These are phyloP conservation scores for Zoanthus gigantus DNA, from an alignment of 92 coral and sea anemone species.

Conservation along the genomic window DNA sequence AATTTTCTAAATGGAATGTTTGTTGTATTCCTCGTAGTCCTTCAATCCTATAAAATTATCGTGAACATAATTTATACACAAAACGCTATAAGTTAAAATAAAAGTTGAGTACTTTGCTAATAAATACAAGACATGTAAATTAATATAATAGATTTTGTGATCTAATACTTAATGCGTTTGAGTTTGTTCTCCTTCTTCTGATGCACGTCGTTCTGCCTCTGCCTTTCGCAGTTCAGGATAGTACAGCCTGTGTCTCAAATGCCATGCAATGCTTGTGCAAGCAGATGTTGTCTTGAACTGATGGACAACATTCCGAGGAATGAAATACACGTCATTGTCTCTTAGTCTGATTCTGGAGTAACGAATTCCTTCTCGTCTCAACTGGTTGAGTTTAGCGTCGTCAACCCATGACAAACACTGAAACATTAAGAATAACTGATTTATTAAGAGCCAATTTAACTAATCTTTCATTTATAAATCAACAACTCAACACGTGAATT, in stretches of 20 bases:
- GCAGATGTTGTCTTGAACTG: constrained; percentile 97
- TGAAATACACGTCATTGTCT: constrained; percentile 98
- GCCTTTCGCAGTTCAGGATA: constrained; percentile 70
- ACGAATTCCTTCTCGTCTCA: constrained; percentile 90
- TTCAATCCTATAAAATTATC: constrained; percentile 27
- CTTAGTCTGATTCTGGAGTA: constrained; percentile 80
- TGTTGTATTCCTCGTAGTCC: not conserved
- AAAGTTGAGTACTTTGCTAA: constrained; percentile 10
- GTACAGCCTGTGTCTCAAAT: constrained; percentile 94
- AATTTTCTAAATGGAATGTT: constrained; percentile 2
- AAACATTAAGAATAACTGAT: not conserved
- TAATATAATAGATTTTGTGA: not conserved
- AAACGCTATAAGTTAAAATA: constrained; percentile 15
- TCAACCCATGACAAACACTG: constrained; percentile 98
- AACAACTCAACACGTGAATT: no score
- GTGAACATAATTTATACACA: constrained; percentile 14
- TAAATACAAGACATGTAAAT: constrained; percentile 8
- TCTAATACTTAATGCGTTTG: not conserved
- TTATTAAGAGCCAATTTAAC: no score
- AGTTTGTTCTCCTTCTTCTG: constrained; percentile 18
- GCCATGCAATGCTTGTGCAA: constrained; percentile 98
- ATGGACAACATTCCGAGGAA: constrained; percentile 95
- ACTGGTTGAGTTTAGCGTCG: constrained; percentile 96
- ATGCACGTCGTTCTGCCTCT: constrained; percentile 18
- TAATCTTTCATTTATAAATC: no score